phyloP scores from a whole-genome alignment of 2,888 invertebrate species.

The Agriopis leucophaearia region DNA sequence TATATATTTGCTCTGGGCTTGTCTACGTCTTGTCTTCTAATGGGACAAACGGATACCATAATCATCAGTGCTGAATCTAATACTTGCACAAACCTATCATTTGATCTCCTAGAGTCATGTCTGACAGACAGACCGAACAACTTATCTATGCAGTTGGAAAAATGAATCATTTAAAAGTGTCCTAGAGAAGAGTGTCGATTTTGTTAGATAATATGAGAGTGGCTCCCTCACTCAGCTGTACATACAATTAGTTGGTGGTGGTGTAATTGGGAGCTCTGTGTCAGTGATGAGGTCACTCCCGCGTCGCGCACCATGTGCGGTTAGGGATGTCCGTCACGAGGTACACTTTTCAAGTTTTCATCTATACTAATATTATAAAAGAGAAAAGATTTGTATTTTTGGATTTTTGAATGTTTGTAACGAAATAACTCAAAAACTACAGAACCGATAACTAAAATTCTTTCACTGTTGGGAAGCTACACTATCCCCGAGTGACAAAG shows the following conservation, averaged over 20 bases:
- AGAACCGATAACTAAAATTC: too few relatives aligned
- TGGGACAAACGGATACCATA: too few relatives aligned
- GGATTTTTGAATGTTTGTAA: too few relatives aligned
- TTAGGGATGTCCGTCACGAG: conserved; percentile 22
- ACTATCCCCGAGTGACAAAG: too few relatives aligned
- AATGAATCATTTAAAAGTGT: not conserved
- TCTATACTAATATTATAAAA: too few relatives aligned
- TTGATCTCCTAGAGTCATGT: not conserved
- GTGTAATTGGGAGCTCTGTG: conserved; percentile 36
- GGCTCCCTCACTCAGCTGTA: not conserved
- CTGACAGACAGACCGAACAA: not conserved
- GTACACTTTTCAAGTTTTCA: not conserved
- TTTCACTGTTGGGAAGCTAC: too few relatives aligned
- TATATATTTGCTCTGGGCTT: too few relatives aligned
- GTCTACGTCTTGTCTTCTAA: too few relatives aligned
- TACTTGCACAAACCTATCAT: not conserved
- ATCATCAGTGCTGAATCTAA: too few relatives aligned
- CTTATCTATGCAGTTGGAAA: not conserved
- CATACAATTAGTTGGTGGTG: not conserved
- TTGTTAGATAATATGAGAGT: not conserved
- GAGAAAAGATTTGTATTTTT: too few relatives aligned
- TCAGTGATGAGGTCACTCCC: conserved; percentile 51
- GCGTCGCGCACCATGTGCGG: conserved; percentile 29
- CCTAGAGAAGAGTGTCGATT: too few relatives aligned
- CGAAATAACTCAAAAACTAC: too few relatives aligned